Percentiles rank a stretch among this genome's conserved stretches.
These are phyloP conservation scores for Catalaphyllia jardinei DNA, from an alignment of 64 coral and sea anemone species.

Conservation along the genomic window DNA sequence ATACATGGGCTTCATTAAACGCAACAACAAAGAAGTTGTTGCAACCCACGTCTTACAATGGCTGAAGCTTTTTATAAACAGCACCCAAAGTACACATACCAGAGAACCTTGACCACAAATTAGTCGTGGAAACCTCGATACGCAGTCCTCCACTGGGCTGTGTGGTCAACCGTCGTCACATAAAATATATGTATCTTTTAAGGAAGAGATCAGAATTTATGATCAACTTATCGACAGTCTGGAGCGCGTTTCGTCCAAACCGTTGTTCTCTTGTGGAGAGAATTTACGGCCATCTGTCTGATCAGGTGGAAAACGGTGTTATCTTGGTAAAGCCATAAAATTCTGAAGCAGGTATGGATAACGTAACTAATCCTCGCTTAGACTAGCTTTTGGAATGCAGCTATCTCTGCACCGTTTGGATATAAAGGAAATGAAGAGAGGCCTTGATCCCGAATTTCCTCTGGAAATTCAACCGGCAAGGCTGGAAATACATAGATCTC, in stretches of 20 bases:
- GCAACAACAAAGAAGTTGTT: no score
- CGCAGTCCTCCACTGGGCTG: conserved; percentile 5
- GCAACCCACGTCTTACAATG: not conserved
- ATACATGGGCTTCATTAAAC: no score
- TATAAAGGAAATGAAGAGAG: conserved; percentile 35
- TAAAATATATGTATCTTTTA: not conserved
- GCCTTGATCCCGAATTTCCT: conserved; percentile 40
- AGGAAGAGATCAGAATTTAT: conserved; percentile 4
- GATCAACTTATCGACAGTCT: conserved; percentile 9
- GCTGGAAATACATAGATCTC: not conserved
- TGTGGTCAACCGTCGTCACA: conserved; percentile 32
- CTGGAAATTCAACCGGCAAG: conserved; percentile 20
- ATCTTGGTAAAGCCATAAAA: conserved; percentile 9
- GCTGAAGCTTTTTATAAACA: conserved; percentile 15
- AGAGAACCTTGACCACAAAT: not conserved
- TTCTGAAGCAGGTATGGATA: not conserved
- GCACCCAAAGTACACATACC: not conserved
- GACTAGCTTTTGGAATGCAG: conserved; percentile 38
- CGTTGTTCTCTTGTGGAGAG: conserved; percentile 43
- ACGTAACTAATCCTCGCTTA: not conserved
- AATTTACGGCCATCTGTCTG: not conserved
- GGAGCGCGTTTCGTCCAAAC: conserved; percentile 2
- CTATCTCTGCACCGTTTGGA: conserved; percentile 48
- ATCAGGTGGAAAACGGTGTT: not conserved
- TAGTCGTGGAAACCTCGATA: conserved; percentile 33